phyloP scores from a whole-genome alignment of 2,888 invertebrate species.

The Chamaedrilus cognettii region DNA sequence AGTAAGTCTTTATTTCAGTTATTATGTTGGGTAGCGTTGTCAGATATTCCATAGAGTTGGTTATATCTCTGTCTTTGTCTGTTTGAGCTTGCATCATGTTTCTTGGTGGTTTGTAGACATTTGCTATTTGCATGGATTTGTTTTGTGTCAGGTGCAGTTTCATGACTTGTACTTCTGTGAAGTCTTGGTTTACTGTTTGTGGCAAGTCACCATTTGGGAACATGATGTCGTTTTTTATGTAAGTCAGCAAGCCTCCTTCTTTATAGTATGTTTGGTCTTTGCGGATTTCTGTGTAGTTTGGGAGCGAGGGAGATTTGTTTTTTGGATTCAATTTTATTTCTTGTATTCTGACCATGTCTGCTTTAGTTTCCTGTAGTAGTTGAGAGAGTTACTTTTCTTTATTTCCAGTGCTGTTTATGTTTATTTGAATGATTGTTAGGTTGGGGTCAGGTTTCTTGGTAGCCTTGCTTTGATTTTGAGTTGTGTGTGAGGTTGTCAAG shows the following conservation, averaged over 20 bases:
- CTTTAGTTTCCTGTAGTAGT: no score
- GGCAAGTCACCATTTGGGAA: no score
- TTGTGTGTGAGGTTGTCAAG: no score
- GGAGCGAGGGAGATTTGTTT: neutral
- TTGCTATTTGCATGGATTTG: conserved; percentile 5
- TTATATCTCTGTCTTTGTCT: conserved; percentile 3
- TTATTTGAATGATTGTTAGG: no score
- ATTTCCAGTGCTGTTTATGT: no score
- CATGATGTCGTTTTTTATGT: neutral
- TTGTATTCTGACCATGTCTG: no score
- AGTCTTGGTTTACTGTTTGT: neutral
- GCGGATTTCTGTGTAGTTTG: neutral
- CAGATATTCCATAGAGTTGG: neutral
- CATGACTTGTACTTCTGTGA: neutral
- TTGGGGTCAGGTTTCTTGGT: no score
- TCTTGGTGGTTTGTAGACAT: conserved; percentile 1
- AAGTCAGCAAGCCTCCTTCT: neutral
- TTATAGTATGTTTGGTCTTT: neutral
- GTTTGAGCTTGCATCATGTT: neutral
- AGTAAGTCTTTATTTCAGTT: neutral
- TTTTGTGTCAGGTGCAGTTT: neutral
- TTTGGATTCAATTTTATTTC: no score
- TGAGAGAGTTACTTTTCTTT: no score
- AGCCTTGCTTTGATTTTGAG: no score
- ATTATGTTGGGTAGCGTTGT: neutral